Conservation (phyloP, 2,888 invertebrate species). For the Aproaerema taeniolella region DNA sequence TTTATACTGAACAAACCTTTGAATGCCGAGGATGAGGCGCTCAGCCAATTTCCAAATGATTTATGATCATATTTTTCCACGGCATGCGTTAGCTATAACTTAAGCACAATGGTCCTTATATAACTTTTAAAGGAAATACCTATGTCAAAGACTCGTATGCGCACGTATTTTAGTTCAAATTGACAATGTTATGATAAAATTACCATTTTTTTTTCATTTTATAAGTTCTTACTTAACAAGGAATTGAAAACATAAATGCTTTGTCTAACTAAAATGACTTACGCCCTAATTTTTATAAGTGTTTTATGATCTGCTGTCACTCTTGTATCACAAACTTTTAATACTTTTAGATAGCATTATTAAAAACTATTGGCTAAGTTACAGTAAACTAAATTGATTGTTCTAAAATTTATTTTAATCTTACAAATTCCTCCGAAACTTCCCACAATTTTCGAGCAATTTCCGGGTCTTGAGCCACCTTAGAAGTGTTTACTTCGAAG, state of each 20-base stretch:
- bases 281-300: not conserved
- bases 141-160: no score
- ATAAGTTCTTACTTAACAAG: not conserved
- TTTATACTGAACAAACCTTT: constrained; percentile 41
- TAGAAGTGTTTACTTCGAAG: constrained; percentile 46
- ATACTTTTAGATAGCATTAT: not conserved
- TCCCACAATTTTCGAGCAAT: constrained; percentile 80
- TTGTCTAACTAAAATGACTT: not conserved
- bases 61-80: constrained; percentile 28
- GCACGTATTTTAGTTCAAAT: no score
- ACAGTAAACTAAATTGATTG: no score
- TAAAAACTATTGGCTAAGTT: not conserved
- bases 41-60: constrained; percentile 35
- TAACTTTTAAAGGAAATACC: no score
- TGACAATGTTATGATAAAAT: no score
- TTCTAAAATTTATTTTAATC: constrained; percentile 33
- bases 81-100: not conserved
- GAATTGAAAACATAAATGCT: not conserved
- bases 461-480: constrained; percentile 60
- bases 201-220: not conserved
- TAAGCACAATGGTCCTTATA: no score
- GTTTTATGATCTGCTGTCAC: not conserved
- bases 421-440: constrained; percentile 73
- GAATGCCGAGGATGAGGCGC: constrained; percentile 36
- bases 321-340: not conserved